Base-by-base conservation (phyloP, 2,888 invertebrate genomes). In the Tenthredo amoena region DNA sequence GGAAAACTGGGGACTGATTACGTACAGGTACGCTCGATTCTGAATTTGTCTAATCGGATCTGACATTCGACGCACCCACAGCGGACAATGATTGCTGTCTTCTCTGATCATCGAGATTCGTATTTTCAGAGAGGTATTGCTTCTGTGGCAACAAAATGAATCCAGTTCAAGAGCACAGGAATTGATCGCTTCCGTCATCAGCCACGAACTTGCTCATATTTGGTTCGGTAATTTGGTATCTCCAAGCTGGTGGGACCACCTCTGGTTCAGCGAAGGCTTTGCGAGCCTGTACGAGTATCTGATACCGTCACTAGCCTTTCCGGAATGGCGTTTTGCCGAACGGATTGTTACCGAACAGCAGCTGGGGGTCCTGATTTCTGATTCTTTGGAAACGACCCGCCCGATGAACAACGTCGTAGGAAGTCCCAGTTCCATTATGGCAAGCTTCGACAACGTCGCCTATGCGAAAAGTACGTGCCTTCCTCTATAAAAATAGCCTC, bases 1-100 rank as follows among this genome's bases (percentile, higher is more conserved):
- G 98, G 98, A 98, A 92, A 99, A 98, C 91, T 98, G 98, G 98
- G 98, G 98, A 4, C 93, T 98, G 86, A 96, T 98, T 84, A 97
- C 97, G 1, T 98, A 96, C 94, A 95, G 95, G 95, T 95, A 89
- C 86, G 87, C 83, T 9, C 10, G 37, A 31, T 21, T 37, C 43
- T 10, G 12, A 91, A 47, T 88, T 90, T n/a, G 0, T 88, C 62
- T 87, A 10, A 84, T 89, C 4, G 84, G 91, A 21, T 85, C 87
- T 84, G 86, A 87, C 6, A 26, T 84, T 15, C 85, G 74, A 85
- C 0, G 90, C 90, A 0, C n/a, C 55, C 7, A 55, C 55, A 12
- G 4, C 18, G 12, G 7, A 55, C 4, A n/a, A 72, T 21, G 15
- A 55, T 21, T 2, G 40, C 43, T 15, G 21, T 21, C 15, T 0